Evolutionary conservation across 2,797 vertebrate species (phyloP), one percentile per base, ranked within the genome.

Genomic region (Schizopygopsis malacanthus): DNA sequence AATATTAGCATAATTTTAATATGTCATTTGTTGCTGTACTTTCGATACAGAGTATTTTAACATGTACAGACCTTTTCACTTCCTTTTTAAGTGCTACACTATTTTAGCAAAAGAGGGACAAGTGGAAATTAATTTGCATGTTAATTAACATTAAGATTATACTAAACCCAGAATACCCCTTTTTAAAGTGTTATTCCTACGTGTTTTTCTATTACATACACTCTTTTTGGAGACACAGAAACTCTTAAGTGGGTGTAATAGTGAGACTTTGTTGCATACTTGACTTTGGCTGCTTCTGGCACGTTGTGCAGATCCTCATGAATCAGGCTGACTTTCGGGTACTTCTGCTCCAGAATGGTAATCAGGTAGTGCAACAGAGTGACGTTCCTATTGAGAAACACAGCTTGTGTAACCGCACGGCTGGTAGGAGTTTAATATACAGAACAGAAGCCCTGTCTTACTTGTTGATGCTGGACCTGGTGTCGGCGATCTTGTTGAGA

Each of bases 401-500:
- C 25, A 79, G 15, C 2, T 50, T 43, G n/a, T 37, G 43, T 33
- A 65, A 59, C 43, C 47, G 10, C 54, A 33, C 9, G 37, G 59
- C 45, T 22, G 43, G 9, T 20, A 13, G 2, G 25, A 47, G 9
- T 10, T 22, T 18, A 47, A 63, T n/a, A 25, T 2, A 37, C 4
- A n/a, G 2, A 6, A 69, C 11, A 3, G 7, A 85, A 71, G 52
- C 3, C 3, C 1, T 20, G 20, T 87, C 94, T 94, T 93, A 99
- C 98, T 95, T 98, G 94, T 99, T 97, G 84, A 94, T 96, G 93
- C 98, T 98, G 87, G 98, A 99, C 90, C 98, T 99, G 78, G 98
- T 99, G 93, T 99, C 98, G 0, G 96, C 96, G 0, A 99, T 98
- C 95, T 99, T 99, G 94, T 98, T 99, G 81, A 99, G 96, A 87